Percentiles rank a stretch among this genome's conserved stretches.
phyloP scores from a whole-genome alignment of 2,113 vertebrate genomes.

The Diglossa brunneiventris region DNA sequence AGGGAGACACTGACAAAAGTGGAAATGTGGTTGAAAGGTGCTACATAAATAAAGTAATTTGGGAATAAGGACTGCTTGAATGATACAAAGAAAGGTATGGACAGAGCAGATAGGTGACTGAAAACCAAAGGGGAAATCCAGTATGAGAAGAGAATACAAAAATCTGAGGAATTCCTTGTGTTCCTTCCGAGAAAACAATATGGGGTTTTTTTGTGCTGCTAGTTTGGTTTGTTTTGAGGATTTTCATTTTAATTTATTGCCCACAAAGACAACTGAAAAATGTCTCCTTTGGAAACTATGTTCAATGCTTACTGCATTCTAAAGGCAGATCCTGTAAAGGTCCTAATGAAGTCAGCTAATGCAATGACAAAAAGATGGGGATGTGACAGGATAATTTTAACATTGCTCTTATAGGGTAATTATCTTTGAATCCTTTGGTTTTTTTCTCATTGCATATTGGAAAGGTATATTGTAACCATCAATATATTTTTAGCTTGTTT shows the following conservation, averaged over 20 bases:
- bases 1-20: neutral
- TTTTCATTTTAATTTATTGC: neutral
- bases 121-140: neutral
- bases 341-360: neutral
- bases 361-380: neutral
- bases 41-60: neutral
- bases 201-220: fast-evolving
- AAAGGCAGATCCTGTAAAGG: neutral
- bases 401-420: neutral
- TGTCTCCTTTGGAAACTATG: neutral
- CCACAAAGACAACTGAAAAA: neutral
- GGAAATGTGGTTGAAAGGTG: neutral
- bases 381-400: neutral
- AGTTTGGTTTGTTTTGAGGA: neutral
- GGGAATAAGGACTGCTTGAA: neutral
- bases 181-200: neutral
- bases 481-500: neutral
- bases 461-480: neutral
- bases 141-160: neutral
- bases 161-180: neutral
- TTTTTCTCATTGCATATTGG: neutral
- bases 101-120: neutral
- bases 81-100: neutral
- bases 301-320: neutral
- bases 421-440: neutral